A percentile compares a stretch with the other conserved stretches of the same genome.
Conservation (phyloP, 2,113 vertebrate species). For the Amazona vittata region DNA sequence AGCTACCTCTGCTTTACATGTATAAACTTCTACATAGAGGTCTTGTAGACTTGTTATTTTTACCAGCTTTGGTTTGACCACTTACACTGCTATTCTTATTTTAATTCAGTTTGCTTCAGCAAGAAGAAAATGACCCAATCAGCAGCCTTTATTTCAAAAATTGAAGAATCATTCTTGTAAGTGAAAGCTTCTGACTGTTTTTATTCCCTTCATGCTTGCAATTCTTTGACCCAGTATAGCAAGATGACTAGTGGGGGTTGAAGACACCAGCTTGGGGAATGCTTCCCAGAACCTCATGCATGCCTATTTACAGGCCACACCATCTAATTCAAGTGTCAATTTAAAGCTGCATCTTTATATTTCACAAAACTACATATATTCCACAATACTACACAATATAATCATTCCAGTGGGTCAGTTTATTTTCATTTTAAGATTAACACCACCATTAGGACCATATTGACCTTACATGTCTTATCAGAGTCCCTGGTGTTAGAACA, state of each 20-base stretch:
- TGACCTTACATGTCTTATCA: constrained; percentile 3
- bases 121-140: not conserved
- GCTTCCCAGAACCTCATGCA: not conserved
- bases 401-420: not conserved
- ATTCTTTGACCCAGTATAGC: not conserved
- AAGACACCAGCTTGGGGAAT: not conserved
- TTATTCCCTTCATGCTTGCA: not conserved
- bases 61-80: not conserved
- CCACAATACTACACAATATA: not conserved
- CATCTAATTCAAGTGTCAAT: not conserved
- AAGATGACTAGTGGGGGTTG: not conserved
- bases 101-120: not conserved
- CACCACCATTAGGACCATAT: not conserved
- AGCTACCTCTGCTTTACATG: not conserved
- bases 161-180: not conserved
- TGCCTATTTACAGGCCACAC: not conserved
- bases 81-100: not conserved
- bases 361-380: not conserved
- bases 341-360: not conserved
- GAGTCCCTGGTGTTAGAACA: not conserved
- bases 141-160: not conserved
- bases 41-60: not conserved
- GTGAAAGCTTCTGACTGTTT: not conserved
- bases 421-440: not conserved
- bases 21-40: not conserved